Evolutionary conservation across 2,888 invertebrate genomes (phyloP), one percentile per base, ranked within the genome.

Genomic region (Byasa hedistus): DNA sequence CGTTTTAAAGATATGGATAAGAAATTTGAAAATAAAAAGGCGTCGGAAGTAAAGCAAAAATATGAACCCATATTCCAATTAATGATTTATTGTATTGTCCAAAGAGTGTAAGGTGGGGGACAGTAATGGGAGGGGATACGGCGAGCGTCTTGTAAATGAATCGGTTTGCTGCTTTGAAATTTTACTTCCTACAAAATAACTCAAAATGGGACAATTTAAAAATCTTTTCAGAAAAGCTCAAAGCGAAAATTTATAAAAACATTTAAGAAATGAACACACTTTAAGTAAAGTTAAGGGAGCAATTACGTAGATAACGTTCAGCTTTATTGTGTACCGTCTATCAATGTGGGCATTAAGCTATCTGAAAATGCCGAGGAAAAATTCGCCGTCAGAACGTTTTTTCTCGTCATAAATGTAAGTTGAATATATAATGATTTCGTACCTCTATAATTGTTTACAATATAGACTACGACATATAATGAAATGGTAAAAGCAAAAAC

Each of bases 221-320:
- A 51, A 51, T 51, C n/a, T 51, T 5, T 51, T 3, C 39, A 15
- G 39, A 15, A 12, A 39, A 39, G 12, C 12, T 39, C 15, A 39
- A 12, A 51, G 51, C 21, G 21, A n/a, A 21, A n/a, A 51, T 51
- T 51, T 51, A 51, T 51, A 21, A 21, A 51, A 51, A 51, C 39
- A 23, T 44, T 15, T 22, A 58, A 58, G 23, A 15, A 15, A 44
- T 60, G 55, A 21, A 24, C 60, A 65, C 54, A 58, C 19, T 61
- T 65, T 57, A 21, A 61, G 36, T 36, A 57, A 65, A 57, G 51
- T 57, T 61, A n/a, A 52, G 65, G 61, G 65, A 65, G 57, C 61
- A 61, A 61, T 65, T 65, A 61, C 61, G 61, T 36, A 61, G 65
- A 61, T 65, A 65, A 65, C 36, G 61, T 52, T 65, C 57, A 65